Conservation (phyloP, 53 echinoderm and acorn worm species). For the Zoroaster sp. region DNA sequence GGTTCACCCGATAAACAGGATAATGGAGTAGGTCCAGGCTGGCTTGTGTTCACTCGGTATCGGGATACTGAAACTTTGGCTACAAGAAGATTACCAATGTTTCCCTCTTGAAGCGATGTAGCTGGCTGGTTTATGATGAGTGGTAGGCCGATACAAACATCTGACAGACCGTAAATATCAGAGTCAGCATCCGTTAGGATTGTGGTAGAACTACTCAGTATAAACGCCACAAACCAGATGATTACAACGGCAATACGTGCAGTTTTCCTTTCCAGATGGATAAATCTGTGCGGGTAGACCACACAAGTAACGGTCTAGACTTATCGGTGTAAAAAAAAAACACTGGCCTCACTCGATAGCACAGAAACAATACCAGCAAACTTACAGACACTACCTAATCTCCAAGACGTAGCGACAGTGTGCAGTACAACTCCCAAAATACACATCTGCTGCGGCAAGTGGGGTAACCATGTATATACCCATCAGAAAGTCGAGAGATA, state of each 20-base stretch:
- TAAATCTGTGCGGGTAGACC: not conserved
- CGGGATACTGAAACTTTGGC: not conserved
- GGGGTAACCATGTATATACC: constrained; percentile 35
- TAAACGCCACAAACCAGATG: constrained; percentile 31
- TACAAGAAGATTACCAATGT: not conserved
- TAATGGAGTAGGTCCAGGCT: constrained; percentile 63
- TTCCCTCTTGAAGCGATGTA: not conserved
- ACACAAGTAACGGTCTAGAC: constrained; percentile 19
- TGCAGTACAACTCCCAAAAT: not conserved
- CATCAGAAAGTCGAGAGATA: constrained; percentile 32
- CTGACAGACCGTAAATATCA: constrained; percentile 61
- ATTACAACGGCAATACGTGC: not conserved
- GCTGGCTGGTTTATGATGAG: constrained; percentile 36
- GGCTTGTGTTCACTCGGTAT: constrained; percentile 12
- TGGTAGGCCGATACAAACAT: constrained; percentile 73
- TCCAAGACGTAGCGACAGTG: not conserved
- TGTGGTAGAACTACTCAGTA: constrained; percentile 17
- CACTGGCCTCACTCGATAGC: constrained; percentile 27
- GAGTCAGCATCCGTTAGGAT: constrained; percentile 46
- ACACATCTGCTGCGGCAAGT: not conserved
- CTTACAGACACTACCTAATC: not conserved
- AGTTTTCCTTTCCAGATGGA: not conserved
- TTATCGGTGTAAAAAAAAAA: constrained; percentile 16
- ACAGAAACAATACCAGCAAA: constrained; percentile 13
- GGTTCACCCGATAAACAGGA: constrained; percentile 64